phyloP scores from a whole-genome alignment of 2,888 invertebrate genomes.

The Eristalis tenax region DNA sequence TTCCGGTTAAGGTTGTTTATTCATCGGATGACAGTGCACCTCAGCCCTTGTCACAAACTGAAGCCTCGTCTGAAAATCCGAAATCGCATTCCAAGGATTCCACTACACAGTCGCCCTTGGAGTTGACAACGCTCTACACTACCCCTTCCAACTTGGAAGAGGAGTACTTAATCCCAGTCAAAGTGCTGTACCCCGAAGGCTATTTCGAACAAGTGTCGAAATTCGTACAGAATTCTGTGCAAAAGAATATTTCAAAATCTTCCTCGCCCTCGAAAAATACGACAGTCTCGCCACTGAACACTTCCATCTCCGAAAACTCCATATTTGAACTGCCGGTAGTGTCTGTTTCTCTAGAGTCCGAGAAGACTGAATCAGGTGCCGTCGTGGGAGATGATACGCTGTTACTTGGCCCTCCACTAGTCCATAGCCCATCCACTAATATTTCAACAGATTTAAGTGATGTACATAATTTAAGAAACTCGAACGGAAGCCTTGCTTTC shows the following conservation, averaged over 20 bases:
- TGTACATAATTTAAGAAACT: neutral
- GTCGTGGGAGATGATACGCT: neutral
- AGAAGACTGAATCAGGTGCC: neutral
- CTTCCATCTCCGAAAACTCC: neutral
- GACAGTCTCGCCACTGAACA: neutral
- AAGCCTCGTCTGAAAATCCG: too few species aligned
- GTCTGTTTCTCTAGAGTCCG: neutral
- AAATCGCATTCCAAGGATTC: neutral
- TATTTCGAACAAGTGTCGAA: constrained; percentile 29
- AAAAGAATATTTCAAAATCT: neutral
- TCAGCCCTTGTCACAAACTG: too few species aligned
- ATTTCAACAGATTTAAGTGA: neutral
- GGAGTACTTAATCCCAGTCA: constrained; percentile 24
- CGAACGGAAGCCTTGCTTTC: neutral
- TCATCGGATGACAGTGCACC: neutral
- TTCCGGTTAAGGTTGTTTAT: neutral
- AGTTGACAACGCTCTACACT: neutral
- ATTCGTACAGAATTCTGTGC: neutral
- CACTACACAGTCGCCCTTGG: neutral
- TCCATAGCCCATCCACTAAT: neutral
- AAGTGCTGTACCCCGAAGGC: constrained; percentile 20
- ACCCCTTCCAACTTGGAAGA: neutral
- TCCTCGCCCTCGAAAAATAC: neutral
- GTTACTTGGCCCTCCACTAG: neutral
- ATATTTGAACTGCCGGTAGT: neutral